These are phyloP conservation scores for Ceuthmochares aereus DNA, from an alignment of 2,113 vertebrate genomes.

Conservation along the genomic window DNA sequence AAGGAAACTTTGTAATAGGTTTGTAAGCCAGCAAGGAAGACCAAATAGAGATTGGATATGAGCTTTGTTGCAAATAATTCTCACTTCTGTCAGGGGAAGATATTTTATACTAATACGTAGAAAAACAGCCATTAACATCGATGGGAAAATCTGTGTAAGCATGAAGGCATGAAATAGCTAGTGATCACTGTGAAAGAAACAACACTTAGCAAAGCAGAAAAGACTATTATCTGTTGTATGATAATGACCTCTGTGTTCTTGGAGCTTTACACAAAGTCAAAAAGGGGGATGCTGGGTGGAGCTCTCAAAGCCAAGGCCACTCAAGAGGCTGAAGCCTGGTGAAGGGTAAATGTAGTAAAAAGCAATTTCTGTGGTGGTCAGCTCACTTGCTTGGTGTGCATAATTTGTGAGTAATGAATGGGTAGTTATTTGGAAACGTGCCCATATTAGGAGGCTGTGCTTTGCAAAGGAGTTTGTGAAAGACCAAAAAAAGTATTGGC, in stretches of 20 bases:
- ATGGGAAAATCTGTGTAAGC: not conserved
- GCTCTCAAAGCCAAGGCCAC: not conserved
- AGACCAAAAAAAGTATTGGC: fast-evolving
- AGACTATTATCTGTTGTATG: not conserved
- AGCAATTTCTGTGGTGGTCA: not conserved
- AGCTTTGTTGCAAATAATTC: not conserved
- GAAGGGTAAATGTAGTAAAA: not conserved
- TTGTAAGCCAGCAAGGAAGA: not conserved
- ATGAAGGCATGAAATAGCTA: not conserved
- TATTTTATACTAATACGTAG: not conserved
- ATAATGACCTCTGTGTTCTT: not conserved
- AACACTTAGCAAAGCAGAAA: not conserved
- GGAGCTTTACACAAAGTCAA: not conserved
- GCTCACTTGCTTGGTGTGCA: not conserved
- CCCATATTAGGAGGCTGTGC: not conserved
- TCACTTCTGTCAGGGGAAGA: not conserved
- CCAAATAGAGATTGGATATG: not conserved
- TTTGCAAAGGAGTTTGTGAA: not conserved
- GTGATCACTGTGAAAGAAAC: not conserved
- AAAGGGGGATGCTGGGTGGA: not conserved
- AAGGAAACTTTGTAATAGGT: not conserved
- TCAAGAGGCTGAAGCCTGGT: not conserved
- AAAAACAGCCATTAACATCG: not conserved
- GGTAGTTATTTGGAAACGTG: fast-evolving
- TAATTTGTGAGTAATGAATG: not conserved